These are phyloP conservation scores for Chloebia gouldiae DNA, from an alignment of 2,113 vertebrate genomes.

Conservation along the genomic window DNA sequence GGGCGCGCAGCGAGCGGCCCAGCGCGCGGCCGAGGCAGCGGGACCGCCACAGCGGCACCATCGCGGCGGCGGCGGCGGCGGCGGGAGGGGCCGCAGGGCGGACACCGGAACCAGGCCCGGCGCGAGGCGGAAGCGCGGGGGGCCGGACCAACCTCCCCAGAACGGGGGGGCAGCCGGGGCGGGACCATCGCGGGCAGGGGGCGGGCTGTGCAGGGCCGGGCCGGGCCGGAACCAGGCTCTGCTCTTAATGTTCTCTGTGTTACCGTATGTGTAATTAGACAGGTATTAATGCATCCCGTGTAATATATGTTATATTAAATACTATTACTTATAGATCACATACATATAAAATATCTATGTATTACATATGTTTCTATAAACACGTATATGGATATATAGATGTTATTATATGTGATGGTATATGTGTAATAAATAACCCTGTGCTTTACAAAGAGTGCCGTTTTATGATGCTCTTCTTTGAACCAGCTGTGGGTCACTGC, in stretches of 20 bases:
- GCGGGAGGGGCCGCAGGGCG: not conserved
- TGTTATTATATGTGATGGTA: too few relatives aligned
- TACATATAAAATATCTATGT: not conserved
- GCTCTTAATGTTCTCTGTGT: accelerated
- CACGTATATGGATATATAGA: accelerated
- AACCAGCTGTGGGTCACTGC: not conserved
- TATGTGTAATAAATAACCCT: not conserved
- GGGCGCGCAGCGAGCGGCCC: too few relatives aligned
- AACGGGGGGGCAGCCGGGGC: not conserved
- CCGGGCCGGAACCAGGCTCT: accelerated
- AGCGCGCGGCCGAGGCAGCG: too few relatives aligned
- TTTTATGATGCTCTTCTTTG: accelerated
- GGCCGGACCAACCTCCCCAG: not conserved
- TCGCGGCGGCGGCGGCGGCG: too few relatives aligned
- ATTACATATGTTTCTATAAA: not conserved
- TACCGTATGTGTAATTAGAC: accelerated
- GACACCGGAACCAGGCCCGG: conserved; percentile 60
- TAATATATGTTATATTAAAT: not conserved
- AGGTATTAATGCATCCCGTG: accelerated
- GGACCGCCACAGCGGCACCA: too few relatives aligned
- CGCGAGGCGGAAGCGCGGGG: not conserved
- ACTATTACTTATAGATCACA: not conserved
- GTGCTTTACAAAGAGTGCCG: accelerated
- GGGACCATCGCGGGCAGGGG: not conserved
- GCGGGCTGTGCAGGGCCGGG: not conserved